Evolutionary conservation across 2,797 vertebrate genomes (phyloP).

Genomic region (Hoplostethus atlanticus): DNA sequence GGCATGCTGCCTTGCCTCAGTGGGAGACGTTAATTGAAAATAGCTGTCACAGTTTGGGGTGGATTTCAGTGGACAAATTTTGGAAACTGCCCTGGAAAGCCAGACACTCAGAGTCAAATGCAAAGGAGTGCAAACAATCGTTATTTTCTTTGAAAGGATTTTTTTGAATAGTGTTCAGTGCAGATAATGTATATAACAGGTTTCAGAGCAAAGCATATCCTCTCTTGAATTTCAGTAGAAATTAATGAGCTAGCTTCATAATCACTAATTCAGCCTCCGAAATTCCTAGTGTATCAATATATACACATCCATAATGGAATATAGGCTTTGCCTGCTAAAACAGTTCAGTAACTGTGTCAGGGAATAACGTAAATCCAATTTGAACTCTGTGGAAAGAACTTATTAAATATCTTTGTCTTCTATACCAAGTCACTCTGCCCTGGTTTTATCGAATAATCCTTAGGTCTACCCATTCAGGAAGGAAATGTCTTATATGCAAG

Average conservation of each 20-base stretch:
- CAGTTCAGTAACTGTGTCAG: not conserved
- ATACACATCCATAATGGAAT: not conserved
- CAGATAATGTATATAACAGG: not conserved
- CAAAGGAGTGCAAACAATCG: not conserved
- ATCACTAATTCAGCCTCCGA: not conserved
- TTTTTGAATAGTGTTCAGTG: not conserved
- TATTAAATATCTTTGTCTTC: too few species aligned
- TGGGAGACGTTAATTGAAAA: conserved; percentile 64
- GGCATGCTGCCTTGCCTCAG: conserved; percentile 56
- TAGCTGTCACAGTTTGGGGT: conserved; percentile 52
- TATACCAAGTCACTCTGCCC: too few species aligned
- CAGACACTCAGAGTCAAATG: conserved; percentile 10
- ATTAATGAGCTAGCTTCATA: not conserved
- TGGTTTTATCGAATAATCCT: not conserved
- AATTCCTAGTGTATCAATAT: too few species aligned
- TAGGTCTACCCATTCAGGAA: conserved; percentile 7
- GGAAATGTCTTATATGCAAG: not conserved
- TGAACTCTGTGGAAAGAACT: not conserved
- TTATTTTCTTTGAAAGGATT: not conserved
- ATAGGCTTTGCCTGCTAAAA: not conserved
- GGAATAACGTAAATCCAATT: not conserved
- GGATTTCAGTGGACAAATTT: conserved; percentile 33
- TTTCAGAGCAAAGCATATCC: conserved; percentile 1
- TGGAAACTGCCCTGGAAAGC: conserved; percentile 19
- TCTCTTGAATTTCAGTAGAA: not conserved